A percentile compares a stretch with the other conserved stretches of the same genome.
These are phyloP conservation scores for Clupea harengus DNA, from an alignment of 2,113 vertebrate species.

Conservation along the genomic window DNA sequence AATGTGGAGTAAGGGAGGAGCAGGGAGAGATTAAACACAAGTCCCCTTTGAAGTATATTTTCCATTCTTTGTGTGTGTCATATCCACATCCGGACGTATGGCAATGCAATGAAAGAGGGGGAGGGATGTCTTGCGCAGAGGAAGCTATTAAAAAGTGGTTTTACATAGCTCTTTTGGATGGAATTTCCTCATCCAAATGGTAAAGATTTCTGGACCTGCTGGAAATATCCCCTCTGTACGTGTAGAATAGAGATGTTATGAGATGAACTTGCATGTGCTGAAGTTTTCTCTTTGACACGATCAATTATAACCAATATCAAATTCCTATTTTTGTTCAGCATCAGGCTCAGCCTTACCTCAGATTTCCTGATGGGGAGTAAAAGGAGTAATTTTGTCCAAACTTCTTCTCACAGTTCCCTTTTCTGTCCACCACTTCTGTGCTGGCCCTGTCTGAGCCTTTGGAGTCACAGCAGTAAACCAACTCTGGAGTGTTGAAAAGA, in stretches of 20 bases:
- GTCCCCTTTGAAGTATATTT: conserved; percentile 68
- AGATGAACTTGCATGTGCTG: neutral
- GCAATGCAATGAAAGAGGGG: conserved; percentile 47
- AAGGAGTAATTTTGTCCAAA: neutral
- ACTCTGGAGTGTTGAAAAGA: conserved; percentile 28
- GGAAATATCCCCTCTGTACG: neutral
- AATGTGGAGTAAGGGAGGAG: conserved; percentile 51
- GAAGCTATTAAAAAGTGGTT: conserved; percentile 53
- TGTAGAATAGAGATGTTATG: neutral
- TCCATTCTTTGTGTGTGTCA: conserved; percentile 67
- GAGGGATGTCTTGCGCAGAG: conserved; percentile 62
- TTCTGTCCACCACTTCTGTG: neutral
- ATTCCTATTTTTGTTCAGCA: neutral
- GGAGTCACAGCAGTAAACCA: conserved; percentile 13
- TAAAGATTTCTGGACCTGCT: neutral
- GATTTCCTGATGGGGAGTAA: neutral
- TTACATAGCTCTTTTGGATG: neutral
- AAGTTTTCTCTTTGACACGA: neutral
- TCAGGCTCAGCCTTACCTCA: neutral
- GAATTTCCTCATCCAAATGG: neutral
- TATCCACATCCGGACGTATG: conserved; percentile 65
- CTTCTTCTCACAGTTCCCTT: neutral
- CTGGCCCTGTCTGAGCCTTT: neutral
- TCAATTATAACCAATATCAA: neutral
- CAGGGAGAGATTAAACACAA: conserved; percentile 12